phyloP scores from a whole-genome alignment of 2,888 invertebrate species.

The Drosophila testacea region DNA sequence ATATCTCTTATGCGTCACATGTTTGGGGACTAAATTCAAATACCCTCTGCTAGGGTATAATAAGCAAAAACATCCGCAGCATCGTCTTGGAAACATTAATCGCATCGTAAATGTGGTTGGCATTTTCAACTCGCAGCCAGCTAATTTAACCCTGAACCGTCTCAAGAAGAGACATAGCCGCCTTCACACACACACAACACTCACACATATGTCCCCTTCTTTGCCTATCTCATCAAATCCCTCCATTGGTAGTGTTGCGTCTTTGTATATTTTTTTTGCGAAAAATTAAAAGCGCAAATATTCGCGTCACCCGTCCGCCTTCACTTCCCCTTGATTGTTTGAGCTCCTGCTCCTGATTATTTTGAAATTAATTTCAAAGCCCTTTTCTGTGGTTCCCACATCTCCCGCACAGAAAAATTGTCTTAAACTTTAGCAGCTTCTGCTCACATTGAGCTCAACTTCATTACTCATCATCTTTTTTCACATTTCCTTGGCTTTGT shows the following conservation, averaged over 20 bases:
- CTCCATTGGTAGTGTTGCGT: slow-evolving; percentile 30
- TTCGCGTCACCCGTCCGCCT: slow-evolving; percentile 4
- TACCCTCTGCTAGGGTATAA: not conserved
- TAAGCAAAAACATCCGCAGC: slow-evolving; percentile 17
- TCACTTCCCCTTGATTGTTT: slow-evolving; percentile 17
- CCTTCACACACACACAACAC: slow-evolving; percentile 12
- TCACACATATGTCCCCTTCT: not conserved
- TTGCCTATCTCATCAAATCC: not conserved
- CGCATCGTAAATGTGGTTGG: slow-evolving; percentile 63
- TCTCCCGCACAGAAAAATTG: slow-evolving; percentile 42
- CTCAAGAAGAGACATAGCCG: slow-evolving; percentile 35
- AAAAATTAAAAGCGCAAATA: slow-evolving; percentile 64
- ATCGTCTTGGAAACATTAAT: slow-evolving; percentile 70
- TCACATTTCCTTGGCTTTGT: slow-evolving; percentile 16
- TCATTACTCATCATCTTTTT: not conserved
- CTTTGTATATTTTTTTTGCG: slow-evolving; percentile 41
- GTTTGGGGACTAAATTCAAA: not conserved
- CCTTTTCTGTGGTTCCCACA: slow-evolving; percentile 48
- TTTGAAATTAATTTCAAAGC: slow-evolving; percentile 78
- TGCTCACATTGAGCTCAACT: not conserved
- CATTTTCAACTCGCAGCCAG: slow-evolving; percentile 56
- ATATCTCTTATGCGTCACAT: no score
- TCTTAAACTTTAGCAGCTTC: slow-evolving; percentile 36
- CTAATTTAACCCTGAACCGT: slow-evolving; percentile 74
- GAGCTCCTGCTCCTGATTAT: slow-evolving; percentile 69